These are phyloP conservation scores for Epizoanthus illoricatus DNA, from an alignment of 92 coral and sea anemone genomes.

Conservation along the genomic window DNA sequence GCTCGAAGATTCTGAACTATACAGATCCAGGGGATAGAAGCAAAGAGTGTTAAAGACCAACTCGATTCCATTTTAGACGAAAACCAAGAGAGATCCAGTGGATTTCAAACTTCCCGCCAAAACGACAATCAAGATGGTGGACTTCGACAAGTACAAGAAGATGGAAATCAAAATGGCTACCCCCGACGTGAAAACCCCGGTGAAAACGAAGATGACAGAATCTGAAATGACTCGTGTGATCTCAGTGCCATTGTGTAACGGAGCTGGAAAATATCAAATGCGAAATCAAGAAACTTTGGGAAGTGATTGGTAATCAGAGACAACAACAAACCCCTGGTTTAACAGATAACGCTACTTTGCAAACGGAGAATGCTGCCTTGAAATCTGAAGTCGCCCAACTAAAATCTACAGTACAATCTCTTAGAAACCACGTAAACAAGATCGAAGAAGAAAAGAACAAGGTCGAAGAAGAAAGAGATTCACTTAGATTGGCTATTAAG, in stretches of 20 bases:
- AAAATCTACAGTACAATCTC: conserved; percentile 17
- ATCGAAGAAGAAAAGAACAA: too few relatives aligned
- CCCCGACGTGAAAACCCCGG: too few relatives aligned
- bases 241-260: conserved; percentile 22
- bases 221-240: conserved; percentile 27
- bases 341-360: conserved; percentile 20
- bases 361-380: conserved; percentile 18
- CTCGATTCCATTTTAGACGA: neutral
- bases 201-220: conserved; percentile 25
- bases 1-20: conserved; percentile 27
- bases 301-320: conserved; percentile 18
- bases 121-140: conserved; percentile 17
- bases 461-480: conserved; percentile 29
- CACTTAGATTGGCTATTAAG: conserved; percentile 30
- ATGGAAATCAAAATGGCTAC: conserved; percentile 20
- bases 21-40: conserved; percentile 7
- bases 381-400: conserved; percentile 8
- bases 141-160: conserved; percentile 12
- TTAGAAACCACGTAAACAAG: conserved; percentile 30
- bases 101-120: conserved; percentile 20
- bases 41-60: conserved; percentile 12
- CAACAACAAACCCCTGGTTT: conserved; percentile 6
- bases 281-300: conserved; percentile 13
- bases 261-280: conserved; percentile 23
- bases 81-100: conserved; percentile 12